A percentile compares a stretch with the other conserved stretches of the same genome.
Evolutionary conservation across 2,113 vertebrate species (phyloP).

Genomic region (Astur gentilis): DNA sequence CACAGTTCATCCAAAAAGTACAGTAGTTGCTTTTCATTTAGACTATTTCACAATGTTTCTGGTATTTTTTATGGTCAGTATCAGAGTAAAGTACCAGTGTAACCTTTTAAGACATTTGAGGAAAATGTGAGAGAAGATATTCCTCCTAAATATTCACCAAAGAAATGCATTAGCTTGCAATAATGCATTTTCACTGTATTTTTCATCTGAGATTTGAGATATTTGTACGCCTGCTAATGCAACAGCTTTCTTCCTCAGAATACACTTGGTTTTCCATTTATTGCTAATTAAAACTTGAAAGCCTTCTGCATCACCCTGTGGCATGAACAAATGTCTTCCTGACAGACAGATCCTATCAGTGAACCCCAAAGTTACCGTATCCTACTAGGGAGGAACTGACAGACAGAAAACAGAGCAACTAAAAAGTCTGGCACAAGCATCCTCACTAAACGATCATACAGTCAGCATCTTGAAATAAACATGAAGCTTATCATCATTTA

Average conservation of each 20-base stretch:
- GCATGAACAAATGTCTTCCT: slow-evolving; percentile 58
- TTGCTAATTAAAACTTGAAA: slow-evolving; percentile 52
- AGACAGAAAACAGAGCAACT: neutral
- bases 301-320: neutral
- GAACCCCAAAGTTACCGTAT: neutral
- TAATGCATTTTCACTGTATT: neutral
- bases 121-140: neutral
- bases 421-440: neutral
- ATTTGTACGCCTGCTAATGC: neutral
- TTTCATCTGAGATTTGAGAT: neutral
- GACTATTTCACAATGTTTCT: neutral
- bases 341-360: neutral
- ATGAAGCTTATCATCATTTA: neutral
- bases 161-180: neutral
- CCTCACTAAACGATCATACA: neutral
- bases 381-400: neutral
- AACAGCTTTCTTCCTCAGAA: neutral
- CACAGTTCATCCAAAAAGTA: neutral
- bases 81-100: neutral
- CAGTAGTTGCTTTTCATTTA: neutral
- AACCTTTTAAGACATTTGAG: neutral
- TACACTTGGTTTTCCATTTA: neutral
- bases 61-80: neutral
- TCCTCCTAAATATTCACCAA: neutral
- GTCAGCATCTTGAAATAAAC: neutral